Evolutionary conservation across 2,888 invertebrate species (phyloP).

Genomic region (Hydriomena furcata): DNA sequence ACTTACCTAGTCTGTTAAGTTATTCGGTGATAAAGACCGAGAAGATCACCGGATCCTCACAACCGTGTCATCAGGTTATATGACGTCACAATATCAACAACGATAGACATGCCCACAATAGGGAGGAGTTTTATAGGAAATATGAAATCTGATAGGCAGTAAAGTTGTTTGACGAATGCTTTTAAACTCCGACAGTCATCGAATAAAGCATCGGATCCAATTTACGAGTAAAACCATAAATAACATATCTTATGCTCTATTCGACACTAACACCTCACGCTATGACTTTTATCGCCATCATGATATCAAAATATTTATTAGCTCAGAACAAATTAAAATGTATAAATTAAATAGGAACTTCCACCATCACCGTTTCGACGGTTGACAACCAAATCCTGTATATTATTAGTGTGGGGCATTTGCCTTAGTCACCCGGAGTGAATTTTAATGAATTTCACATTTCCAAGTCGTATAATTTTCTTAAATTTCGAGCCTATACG

Average conservation of each 20-base stretch:
- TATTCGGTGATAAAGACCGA: too few relatives aligned
- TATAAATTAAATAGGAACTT: conserved; percentile 62
- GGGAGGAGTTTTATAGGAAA: conserved; percentile 16
- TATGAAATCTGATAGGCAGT: conserved; percentile 23
- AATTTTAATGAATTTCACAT: conserved; percentile 63
- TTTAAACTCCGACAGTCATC: conserved; percentile 37
- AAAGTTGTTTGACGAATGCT: conserved; percentile 26
- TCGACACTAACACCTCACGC: conserved; percentile 55
- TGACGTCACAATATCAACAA: too few relatives aligned
- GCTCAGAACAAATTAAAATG: conserved; percentile 69
- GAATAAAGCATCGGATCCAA: conserved; percentile 42
- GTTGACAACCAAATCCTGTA: conserved; percentile 66
- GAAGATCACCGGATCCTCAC: too few relatives aligned
- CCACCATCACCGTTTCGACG: conserved; percentile 55
- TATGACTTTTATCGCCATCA: conserved; percentile 60
- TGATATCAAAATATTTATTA: conserved; percentile 70
- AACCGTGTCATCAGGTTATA: too few relatives aligned
- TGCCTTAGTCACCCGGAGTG: conserved; percentile 64
- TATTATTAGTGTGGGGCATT: conserved; percentile 52
- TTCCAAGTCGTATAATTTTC: conserved; percentile 48
- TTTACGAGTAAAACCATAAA: conserved; percentile 51
- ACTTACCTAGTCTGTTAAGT: too few relatives aligned
- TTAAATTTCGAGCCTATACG: conserved; percentile 37
- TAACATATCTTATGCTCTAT: conserved; percentile 46
- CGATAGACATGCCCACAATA: conserved; percentile 2